Percentiles rank a stretch among this genome's conserved stretches.
Evolutionary conservation across 2,113 vertebrate species (phyloP).

Genomic region (Muntiacus reevesi): DNA sequence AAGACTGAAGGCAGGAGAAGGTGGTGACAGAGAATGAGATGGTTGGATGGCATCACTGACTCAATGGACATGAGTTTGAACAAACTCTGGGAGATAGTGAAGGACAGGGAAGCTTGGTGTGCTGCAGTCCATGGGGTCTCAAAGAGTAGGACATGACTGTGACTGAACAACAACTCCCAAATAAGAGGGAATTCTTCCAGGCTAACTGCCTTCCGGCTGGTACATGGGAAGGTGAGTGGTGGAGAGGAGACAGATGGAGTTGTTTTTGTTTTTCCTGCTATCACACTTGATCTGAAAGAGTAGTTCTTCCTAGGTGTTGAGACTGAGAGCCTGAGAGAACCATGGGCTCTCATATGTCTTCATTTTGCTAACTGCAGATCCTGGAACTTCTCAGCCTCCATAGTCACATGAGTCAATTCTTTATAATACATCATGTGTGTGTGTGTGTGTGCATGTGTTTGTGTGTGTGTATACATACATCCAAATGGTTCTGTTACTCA

Average conservation of each 20-base stretch:
- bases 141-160: neutral
- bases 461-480: neutral
- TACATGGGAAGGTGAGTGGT: too few species aligned
- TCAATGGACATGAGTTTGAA: neutral
- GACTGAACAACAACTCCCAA: neutral
- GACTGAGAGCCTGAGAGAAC: neutral
- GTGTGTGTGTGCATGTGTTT: neutral
- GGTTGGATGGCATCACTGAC: neutral
- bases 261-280: neutral
- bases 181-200: neutral
- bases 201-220: neutral
- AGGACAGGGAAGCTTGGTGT: neutral
- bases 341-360: neutral
- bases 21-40: neutral
- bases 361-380: neutral
- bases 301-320: neutral
- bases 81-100: neutral
- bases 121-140: neutral
- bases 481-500: neutral
- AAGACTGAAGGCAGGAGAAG: neutral
- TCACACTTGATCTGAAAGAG: neutral
- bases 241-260: neutral
- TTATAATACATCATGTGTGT: neutral
- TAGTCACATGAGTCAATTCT: neutral
- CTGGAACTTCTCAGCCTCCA: neutral